Conservation (phyloP, 2,113 vertebrate species). For the Sialia sialis region DNA sequence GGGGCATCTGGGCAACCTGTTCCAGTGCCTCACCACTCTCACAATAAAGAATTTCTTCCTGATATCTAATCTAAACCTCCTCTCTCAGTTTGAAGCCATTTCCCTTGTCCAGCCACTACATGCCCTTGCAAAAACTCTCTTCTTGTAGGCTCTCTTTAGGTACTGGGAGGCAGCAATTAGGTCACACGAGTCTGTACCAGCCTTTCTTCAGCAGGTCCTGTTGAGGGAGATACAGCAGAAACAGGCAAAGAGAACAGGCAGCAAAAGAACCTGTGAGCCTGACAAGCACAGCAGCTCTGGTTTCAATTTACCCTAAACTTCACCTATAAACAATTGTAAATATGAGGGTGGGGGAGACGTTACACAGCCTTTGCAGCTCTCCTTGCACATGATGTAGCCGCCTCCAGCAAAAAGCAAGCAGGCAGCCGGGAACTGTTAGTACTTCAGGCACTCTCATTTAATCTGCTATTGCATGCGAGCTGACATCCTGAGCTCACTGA, state of each 20-base stretch:
- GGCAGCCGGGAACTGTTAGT: not conserved
- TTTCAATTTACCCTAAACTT: not conserved
- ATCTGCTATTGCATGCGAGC: not conserved
- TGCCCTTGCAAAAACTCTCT: not conserved
- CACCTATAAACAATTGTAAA: not conserved
- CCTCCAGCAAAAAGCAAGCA: not conserved
- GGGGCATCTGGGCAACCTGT: not conserved
- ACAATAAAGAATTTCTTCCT: not conserved
- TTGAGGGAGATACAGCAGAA: not conserved
- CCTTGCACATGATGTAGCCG: not conserved
- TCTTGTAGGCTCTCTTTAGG: not conserved
- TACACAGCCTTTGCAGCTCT: not conserved
- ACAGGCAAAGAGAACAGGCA: not conserved
- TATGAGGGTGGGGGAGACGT: not conserved
- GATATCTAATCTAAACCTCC: not conserved
- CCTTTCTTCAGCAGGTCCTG: not conserved
- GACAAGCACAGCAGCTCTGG: not conserved
- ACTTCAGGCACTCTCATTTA: conserved; percentile 3
- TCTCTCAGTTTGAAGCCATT: not conserved
- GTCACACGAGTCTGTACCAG: not conserved
- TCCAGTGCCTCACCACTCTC: not conserved
- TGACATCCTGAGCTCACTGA: not conserved
- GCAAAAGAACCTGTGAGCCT: not conserved
- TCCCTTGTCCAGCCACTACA: not conserved
- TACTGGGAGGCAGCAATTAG: not conserved